These are phyloP conservation scores for Camelus dromedarius DNA, from an alignment of 2,113 vertebrate species.

Conservation along the genomic window DNA sequence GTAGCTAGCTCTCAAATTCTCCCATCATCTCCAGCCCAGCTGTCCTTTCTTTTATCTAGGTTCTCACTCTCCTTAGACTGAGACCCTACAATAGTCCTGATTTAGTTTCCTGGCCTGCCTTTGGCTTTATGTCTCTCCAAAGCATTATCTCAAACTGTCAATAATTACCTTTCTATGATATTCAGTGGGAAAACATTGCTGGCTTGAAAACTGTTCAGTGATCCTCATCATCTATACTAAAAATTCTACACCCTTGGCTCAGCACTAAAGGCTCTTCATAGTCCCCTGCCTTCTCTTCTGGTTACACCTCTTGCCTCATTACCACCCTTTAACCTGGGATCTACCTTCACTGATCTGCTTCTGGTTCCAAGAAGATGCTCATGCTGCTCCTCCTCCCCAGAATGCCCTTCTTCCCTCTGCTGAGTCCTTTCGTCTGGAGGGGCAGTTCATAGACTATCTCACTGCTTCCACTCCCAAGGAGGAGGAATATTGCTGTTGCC, in stretches of 20 bases:
- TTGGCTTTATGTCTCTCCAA: slow-evolving; percentile 27
- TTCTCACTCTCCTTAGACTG: background rate
- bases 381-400: background rate
- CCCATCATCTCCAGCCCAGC: background rate
- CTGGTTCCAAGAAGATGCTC: background rate
- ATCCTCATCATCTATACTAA: slow-evolving; percentile 33
- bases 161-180: slow-evolving; percentile 1
- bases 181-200: slow-evolving; percentile 12
- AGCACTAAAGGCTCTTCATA: background rate
- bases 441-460: background rate
- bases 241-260: background rate
- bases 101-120: background rate
- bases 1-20: background rate
- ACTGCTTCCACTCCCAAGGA: background rate
- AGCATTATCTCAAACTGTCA: slow-evolving; percentile 6
- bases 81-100: background rate
- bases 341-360: background rate
- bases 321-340: background rate
- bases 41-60: background rate
- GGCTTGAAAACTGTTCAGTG: background rate
- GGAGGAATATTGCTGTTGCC: background rate
- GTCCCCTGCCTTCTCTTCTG: background rate
- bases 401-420: background rate
- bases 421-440: background rate
- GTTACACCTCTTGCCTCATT: background rate